phyloP scores from a whole-genome alignment of 2,888 invertebrate genomes.

The Fissipunctia ypsillon region DNA sequence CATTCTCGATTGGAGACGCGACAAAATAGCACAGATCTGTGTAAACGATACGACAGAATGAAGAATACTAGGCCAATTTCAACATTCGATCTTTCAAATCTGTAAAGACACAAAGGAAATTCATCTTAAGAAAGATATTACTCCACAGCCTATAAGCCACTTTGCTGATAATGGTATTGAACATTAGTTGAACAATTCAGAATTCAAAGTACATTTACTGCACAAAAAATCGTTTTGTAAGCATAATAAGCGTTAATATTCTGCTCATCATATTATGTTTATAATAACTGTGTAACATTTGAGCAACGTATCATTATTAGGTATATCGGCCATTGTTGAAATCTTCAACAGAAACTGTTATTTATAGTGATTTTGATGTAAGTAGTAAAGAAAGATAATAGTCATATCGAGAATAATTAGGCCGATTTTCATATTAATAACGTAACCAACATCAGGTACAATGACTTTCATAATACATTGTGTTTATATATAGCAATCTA shows the following conservation, averaged over 20 bases:
- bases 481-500: too few relatives aligned
- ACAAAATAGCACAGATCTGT: neutral
- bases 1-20: neutral
- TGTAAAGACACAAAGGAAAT: neutral
- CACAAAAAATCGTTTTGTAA: slow-evolving; percentile 32
- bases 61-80: slow-evolving; percentile 1
- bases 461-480: neutral
- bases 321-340: slow-evolving; percentile 25
- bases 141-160: slow-evolving; percentile 15
- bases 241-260: slow-evolving; percentile 16
- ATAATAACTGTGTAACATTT: slow-evolving; percentile 29
- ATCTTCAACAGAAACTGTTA: slow-evolving; percentile 8
- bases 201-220: slow-evolving; percentile 29
- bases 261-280: neutral
- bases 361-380: neutral
- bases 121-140: slow-evolving; percentile 22
- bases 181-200: slow-evolving; percentile 31
- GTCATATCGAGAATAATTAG: slow-evolving; percentile 3
- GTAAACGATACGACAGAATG: neutral
- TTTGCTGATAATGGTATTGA: slow-evolving; percentile 21
- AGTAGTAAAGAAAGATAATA: slow-evolving; percentile 8
- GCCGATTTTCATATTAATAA: neutral
- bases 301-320: slow-evolving; percentile 26
- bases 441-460: neutral
- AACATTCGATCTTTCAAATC: slow-evolving; percentile 1